phyloP scores from a whole-genome alignment of 2,797 vertebrate species.

The Pristis pectinata region DNA sequence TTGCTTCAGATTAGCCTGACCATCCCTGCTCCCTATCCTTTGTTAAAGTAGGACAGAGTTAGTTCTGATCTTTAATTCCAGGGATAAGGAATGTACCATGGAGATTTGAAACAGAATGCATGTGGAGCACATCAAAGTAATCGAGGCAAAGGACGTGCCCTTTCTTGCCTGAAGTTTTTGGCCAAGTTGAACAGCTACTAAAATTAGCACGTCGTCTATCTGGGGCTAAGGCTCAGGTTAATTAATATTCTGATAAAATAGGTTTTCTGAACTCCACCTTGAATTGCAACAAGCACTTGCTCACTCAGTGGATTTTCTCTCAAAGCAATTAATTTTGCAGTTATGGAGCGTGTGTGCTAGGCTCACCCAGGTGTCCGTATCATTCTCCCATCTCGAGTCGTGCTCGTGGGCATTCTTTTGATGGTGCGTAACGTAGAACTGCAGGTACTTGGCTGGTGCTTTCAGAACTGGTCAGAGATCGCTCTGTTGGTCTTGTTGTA shows the following conservation, averaged over 20 bases:
- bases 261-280: neutral
- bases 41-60: neutral
- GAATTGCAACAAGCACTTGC: neutral
- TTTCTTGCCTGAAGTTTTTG: neutral
- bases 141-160: neutral
- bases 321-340: neutral
- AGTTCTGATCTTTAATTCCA: neutral
- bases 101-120: neutral
- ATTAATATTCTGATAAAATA: neutral
- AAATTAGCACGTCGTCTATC: neutral
- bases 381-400: too few relatives aligned
- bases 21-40: neutral
- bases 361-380: too few relatives aligned
- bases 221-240: neutral
- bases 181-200: neutral
- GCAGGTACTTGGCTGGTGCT: neutral
- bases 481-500: neutral
- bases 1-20: neutral
- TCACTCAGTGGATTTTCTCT: neutral
- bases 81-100: too few relatives aligned
- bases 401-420: neutral
- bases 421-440: neutral
- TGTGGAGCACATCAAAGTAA: neutral
- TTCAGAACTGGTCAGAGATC: neutral
- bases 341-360: too few relatives aligned